Evolutionary conservation across 2,797 vertebrate species (phyloP).

Genomic region (Neomorphus geoffroyi): DNA sequence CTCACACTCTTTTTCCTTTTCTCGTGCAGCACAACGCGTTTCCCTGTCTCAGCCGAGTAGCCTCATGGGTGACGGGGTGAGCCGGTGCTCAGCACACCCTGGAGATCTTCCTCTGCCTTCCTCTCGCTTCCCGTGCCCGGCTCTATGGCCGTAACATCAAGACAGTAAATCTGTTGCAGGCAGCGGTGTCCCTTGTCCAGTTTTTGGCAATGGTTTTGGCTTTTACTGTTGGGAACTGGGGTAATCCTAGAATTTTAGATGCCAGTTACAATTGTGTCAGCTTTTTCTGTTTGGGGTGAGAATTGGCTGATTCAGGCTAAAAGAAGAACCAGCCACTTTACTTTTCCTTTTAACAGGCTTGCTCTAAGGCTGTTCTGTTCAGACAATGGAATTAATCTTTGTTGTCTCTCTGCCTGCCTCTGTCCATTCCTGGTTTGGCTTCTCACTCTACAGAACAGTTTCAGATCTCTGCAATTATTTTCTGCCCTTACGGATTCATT

Average conservation of each 20-base stretch:
- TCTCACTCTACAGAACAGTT: background rate
- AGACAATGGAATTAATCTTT: background rate
- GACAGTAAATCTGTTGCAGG: background rate
- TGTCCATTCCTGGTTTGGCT: background rate
- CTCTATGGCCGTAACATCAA: background rate
- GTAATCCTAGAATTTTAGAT: background rate
- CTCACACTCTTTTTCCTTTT: background rate
- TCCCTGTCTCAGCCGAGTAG: background rate
- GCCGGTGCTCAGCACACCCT: background rate
- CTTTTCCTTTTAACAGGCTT: background rate
- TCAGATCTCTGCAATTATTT: background rate
- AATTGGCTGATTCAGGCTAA: background rate
- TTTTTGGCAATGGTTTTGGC: background rate
- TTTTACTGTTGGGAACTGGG: background rate
- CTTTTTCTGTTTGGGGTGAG: background rate
- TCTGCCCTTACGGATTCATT: background rate
- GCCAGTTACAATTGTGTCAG: background rate
- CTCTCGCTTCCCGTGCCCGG: background rate
- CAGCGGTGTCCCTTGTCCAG: background rate
- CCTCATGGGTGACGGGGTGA: background rate
- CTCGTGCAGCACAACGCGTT: background rate
- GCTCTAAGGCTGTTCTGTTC: background rate
- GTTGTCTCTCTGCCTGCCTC: background rate
- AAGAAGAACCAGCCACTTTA: background rate
- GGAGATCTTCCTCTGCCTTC: background rate